Evolutionary conservation across 1,140 invertebrate genomes (phyloP).

Genomic region (Drosophila azteca): DNA sequence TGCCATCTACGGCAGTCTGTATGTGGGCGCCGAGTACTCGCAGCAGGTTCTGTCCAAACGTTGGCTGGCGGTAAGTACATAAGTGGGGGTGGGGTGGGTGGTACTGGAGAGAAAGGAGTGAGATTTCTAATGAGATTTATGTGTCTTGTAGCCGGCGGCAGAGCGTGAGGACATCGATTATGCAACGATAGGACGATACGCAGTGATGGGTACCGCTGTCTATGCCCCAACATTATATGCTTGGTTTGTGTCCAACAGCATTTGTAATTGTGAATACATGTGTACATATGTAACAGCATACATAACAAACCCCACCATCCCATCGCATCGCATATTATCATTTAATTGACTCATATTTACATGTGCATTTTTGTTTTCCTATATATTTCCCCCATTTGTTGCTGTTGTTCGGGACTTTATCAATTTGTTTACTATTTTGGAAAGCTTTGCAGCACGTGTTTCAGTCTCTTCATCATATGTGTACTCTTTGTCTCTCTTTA

Average conservation of each 20-base stretch:
- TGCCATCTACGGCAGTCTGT: constrained; percentile 90
- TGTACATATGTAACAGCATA: constrained; percentile 16
- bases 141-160: constrained; percentile 42
- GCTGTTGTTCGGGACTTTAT: constrained; percentile 32
- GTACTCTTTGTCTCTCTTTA: constrained; percentile 19
- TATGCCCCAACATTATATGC: constrained; percentile 87
- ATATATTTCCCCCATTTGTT: constrained; percentile 39
- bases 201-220: constrained; percentile 86
- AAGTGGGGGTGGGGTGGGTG: no score
- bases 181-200: constrained; percentile 85
- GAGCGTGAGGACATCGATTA: constrained; percentile 84
- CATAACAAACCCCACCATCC: no score
- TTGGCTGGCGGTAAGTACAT: constrained; percentile 65
- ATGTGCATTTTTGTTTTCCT: constrained; percentile 19
- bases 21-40: constrained; percentile 90
- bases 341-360: constrained; percentile 30
- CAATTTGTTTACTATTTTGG: constrained; percentile 64
- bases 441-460: constrained; percentile 53
- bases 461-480: constrained; percentile 45
- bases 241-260: constrained; percentile 85
- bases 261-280: constrained; percentile 13
- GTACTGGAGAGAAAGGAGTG: not conserved
- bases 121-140: constrained; percentile 50
- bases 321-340: not conserved
- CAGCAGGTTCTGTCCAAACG: constrained; percentile 89